Conservation (phyloP, 2,888 invertebrate species). For the Coenonympha glycerion region DNA sequence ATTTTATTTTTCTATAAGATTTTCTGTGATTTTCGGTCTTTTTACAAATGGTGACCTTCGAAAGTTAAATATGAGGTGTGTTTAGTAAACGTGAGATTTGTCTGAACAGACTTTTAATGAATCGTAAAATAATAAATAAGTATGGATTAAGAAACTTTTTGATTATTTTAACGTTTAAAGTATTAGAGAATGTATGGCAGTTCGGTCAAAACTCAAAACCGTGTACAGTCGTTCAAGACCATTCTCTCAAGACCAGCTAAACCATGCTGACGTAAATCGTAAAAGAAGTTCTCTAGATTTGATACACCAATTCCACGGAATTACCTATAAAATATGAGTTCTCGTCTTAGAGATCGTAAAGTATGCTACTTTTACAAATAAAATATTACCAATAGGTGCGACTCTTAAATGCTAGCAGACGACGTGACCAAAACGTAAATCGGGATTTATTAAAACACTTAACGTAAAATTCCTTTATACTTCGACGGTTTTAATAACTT, state of each 20-base stretch:
- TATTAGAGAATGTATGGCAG: neutral
- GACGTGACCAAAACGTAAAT: conserved; percentile 34
- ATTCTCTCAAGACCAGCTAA: conserved; percentile 19
- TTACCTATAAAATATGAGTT: conserved; percentile 57
- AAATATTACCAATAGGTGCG: conserved; percentile 25
- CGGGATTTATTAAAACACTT: conserved; percentile 23
- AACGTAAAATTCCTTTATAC: conserved; percentile 8
- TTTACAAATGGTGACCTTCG: no score
- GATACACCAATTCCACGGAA: conserved; percentile 48
- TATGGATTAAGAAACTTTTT: no score
- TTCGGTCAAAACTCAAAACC: conserved; percentile 1
- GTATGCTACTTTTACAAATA: conserved; percentile 35
- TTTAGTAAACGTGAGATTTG: no score
- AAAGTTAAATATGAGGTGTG: no score
- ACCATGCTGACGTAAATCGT: conserved; percentile 34
- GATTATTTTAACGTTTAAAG: no score
- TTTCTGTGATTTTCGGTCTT: no score
- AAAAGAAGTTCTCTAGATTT: conserved; percentile 43
- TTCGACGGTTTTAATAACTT: conserved; percentile 3
- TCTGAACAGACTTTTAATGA: no score
- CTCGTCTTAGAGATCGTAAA: conserved; percentile 55
- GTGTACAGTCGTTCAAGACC: conserved; percentile 10
- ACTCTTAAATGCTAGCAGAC: conserved; percentile 47
- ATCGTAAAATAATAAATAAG: no score
- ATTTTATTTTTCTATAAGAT: no score